These are phyloP conservation scores for Callipepla squamata DNA, from an alignment of 2,113 vertebrate species.

Conservation along the genomic window DNA sequence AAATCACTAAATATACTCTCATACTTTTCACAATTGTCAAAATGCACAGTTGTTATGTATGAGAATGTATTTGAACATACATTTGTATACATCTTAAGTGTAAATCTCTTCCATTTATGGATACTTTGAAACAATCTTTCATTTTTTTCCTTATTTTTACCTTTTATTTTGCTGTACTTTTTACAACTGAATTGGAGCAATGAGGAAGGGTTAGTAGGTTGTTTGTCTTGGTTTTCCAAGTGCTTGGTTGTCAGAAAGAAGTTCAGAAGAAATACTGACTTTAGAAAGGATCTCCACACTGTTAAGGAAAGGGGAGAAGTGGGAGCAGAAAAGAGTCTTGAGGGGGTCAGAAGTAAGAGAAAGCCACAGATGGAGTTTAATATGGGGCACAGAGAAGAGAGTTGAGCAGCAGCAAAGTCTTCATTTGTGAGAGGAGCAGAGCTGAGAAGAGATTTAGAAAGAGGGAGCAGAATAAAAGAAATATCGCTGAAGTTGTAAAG, in stretches of 20 bases:
- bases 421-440: not conserved
- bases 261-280: not conserved
- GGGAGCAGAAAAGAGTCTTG: not conserved
- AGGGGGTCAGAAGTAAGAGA: not conserved
- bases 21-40: not conserved
- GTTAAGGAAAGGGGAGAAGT: not conserved
- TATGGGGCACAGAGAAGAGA: not conserved
- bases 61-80: not conserved
- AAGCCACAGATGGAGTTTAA: not conserved
- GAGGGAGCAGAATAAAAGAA: not conserved
- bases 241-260: not conserved
- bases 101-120: not conserved
- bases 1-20: not conserved
- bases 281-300: not conserved
- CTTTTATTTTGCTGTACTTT: constrained; percentile 9
- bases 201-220: constrained; percentile 38
- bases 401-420: not conserved
- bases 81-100: not conserved
- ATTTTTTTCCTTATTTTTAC: not conserved
- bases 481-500: not conserved
- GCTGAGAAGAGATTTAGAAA: not conserved
- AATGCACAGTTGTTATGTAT: not conserved
- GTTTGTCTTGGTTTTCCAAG: constrained; percentile 69
- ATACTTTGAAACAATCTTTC: not conserved
- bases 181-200: constrained; percentile 72